Percentiles rank a stretch among this genome's conserved stretches.
These are phyloP conservation scores for Chaenogobius annularis DNA, from an alignment of 2,113 vertebrate genomes.

Conservation along the genomic window DNA sequence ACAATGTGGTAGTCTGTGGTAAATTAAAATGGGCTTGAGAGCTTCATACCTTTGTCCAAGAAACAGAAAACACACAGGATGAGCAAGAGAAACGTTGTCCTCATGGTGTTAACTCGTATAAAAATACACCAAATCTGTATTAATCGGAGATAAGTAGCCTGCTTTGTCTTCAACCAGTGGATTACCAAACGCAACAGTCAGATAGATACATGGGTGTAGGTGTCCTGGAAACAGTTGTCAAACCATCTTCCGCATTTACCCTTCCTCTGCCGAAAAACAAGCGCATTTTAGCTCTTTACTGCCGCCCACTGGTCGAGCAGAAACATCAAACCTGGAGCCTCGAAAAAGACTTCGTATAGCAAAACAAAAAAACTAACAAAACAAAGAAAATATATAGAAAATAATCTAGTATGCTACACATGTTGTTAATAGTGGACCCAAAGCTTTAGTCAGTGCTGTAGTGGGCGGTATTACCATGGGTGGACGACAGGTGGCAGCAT, in stretches of 20 bases:
- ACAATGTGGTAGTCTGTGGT: not conserved
- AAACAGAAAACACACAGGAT: not conserved
- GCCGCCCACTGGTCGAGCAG: constrained; percentile 20
- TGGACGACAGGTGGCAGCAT: constrained; percentile 64
- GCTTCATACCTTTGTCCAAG: constrained; percentile 43
- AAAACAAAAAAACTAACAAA: not conserved
- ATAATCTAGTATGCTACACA: too few relatives aligned
- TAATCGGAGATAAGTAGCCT: not conserved
- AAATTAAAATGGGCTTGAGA: not conserved
- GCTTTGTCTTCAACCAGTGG: not conserved
- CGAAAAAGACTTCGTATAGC: not conserved
- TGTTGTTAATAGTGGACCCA: too few relatives aligned
- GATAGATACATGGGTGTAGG: constrained; percentile 4
- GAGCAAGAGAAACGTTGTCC: constrained; percentile 16
- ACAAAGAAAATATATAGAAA: not conserved
- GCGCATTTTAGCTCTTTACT: not conserved
- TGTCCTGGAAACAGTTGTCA: not conserved
- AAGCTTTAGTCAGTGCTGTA: too few relatives aligned
- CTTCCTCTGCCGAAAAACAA: constrained; percentile 31
- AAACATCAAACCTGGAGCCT: not conserved
- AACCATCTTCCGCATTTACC: constrained; percentile 45
- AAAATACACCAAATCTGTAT: not conserved
- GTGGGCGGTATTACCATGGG: not conserved
- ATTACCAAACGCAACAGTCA: not conserved
- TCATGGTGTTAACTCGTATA: constrained; percentile 31